Percentiles rank a stretch among this genome's conserved stretches.
phyloP scores from a whole-genome alignment of 2,113 vertebrate species.

The Varanus komodoensis region DNA sequence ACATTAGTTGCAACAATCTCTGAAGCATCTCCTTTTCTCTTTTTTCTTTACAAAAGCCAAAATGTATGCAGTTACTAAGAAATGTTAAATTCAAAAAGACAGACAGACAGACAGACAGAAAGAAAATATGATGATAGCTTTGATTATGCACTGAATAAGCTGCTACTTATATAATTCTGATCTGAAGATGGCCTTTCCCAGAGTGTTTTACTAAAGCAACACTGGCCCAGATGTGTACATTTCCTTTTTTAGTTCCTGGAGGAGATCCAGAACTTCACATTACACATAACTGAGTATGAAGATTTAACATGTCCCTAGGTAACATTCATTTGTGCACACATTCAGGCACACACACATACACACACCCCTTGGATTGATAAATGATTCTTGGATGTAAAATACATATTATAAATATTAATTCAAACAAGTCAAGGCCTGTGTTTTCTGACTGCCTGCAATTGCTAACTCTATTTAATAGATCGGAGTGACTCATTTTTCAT shows the following conservation, averaged over 20 bases:
- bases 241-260: constrained; percentile 53
- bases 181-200: background rate
- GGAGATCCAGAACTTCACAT: background rate
- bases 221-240: background rate
- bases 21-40: background rate
- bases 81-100: background rate
- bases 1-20: background rate
- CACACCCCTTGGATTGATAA: constrained; percentile 21
- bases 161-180: background rate
- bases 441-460: constrained; percentile 26
- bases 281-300: constrained; percentile 41
- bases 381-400: background rate
- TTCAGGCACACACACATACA: background rate
- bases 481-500: background rate
- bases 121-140: background rate
- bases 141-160: background rate
- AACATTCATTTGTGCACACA: constrained; percentile 7
- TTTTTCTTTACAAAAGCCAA: background rate
- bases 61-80: background rate
- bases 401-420: constrained; percentile 40
- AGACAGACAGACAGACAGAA: no score
- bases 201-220: rapidly evolving
- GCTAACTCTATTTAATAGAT: constrained; percentile 45
- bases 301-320: constrained; percentile 38
- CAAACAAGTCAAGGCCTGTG: constrained; percentile 23